Base-by-base conservation (phyloP, 2,888 invertebrate species). In the Mayetiola destructor region DNA sequence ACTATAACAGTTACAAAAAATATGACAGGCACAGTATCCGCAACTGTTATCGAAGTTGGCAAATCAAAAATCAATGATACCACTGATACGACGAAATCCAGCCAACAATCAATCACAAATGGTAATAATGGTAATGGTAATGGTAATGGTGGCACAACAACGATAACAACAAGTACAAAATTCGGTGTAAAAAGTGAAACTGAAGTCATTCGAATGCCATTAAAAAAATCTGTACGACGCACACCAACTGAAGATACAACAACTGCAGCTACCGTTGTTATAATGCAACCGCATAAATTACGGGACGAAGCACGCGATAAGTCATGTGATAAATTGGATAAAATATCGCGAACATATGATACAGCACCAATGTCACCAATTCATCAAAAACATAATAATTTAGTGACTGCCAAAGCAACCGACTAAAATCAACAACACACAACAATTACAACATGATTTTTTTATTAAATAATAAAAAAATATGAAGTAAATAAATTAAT, bases 201-300 rank as follows among this genome's bases (percentile, higher is more conserved):
- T 18, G 64, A 65, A 60, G 62, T 63, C 55, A 64, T 64, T 14
- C 64, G 62, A 61, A 63, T 67, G 60, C 67, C 67, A 54, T 61
- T 67, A 18, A 67, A 67, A 59, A 67, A 67, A 58, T 67, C 66
- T 14, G 62, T 62, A 37, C 64, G 66, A n/a, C 64, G 66, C 39
- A 66, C 65, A 58, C 65, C 66, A 27, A 64, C 63, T 48, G 64
- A 64, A 5, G 32, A 48, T 27, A 27, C 48, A 48, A 27, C 37
- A 5, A 64, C 63, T 53, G 63, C 63, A 3, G 30, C 21, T 3
- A 32, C 30, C 1, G 56, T 58, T 14, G 55, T 56, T 23, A 40
- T 58, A 1, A 57, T 57, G 52, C 53, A 57, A 53, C 35, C 58
- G 27, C 35, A 39, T 36, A 58, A 58, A 23, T 12, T 56, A 16